Conservation (phyloP, 2,888 invertebrate species). For the Cynaeus angustus region DNA sequence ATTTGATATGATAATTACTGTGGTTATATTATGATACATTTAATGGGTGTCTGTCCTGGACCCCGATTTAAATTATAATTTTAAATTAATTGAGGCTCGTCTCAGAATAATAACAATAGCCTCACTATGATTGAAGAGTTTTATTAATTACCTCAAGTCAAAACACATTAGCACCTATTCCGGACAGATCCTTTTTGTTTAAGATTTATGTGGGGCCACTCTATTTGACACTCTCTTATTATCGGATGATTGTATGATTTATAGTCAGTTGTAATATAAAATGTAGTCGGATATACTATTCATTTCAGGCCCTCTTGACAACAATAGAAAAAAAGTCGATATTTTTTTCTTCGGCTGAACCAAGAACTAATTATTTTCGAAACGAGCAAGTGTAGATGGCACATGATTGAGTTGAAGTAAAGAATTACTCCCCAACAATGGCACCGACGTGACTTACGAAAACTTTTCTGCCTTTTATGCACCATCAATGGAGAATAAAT, state of each 20-base stretch:
- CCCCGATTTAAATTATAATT: conserved; percentile 38
- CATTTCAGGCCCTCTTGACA: conserved; percentile 22
- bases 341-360: conserved; percentile 1
- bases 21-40: conserved; percentile 32
- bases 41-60: conserved; percentile 28
- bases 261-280: conserved; percentile 30
- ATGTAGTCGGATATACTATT: conserved; percentile 24
- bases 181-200: conserved; percentile 35
- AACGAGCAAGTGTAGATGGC: conserved; percentile 24
- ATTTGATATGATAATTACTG: conserved; percentile 38
- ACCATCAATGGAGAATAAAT: conserved; percentile 25
- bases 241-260: conserved; percentile 45
- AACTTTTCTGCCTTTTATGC: conserved; percentile 30
- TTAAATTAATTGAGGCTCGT: conserved; percentile 34
- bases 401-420: conserved; percentile 22
- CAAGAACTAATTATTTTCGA: conserved; percentile 40
- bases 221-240: conserved; percentile 45
- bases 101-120: conserved; percentile 31
- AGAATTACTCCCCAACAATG: conserved; percentile 24
- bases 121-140: conserved; percentile 32
- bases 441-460: conserved; percentile 36
- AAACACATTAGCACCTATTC: conserved; percentile 48
- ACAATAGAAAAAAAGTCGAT: conserved; percentile 32
- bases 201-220: conserved; percentile 48
- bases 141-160: conserved; percentile 48